Evolutionary conservation across 2,797 vertebrate genomes (phyloP), one percentile per base, ranked within the genome.

Genomic region (Merluccius polli): DNA sequence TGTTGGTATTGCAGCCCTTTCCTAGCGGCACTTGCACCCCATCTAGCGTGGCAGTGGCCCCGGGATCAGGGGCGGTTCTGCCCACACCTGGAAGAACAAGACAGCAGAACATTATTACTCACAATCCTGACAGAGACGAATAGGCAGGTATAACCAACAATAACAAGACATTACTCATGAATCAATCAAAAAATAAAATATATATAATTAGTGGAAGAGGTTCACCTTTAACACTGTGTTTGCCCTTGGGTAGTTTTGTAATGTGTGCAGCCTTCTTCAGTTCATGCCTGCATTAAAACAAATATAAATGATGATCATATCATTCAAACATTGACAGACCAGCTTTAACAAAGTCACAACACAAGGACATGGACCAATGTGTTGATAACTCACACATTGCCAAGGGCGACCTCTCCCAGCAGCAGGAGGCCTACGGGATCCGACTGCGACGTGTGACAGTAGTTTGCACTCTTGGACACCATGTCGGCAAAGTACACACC

Each of bases 401-500:
- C 98, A 12, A 99, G 96, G 70, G 98, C 98, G 30, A 99, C 97
- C 87, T 99, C 98, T 82, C 95, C 97, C 79, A 99, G 87, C 73
- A 99, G 93, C 21, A 99, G 78, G 63, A 99, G 93, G 29, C 98
- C 98, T 0, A 95, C 91, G 0, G 97, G 95, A 86, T 99, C 96
- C 18, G 95, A 93, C 72, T 98, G 97, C 78, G 96, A 98, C 0
- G 97, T 95, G 90, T 99, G 97, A 91, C 98, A 99, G 94, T 99
- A 99, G 94, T 99, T 99, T 16, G 98, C 98, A 82, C 98, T 99
- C 93, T 99, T 99, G 35, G 98, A 99, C 73, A 99, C 98, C 98
- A 99, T 99, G 90, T 99, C 98, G 0, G 98, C 98, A 83, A 99
- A 99, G 88, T 99, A 99, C 87, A 99, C 94, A 81, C 98, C 98